Evolutionary conservation across 2,888 invertebrate species (phyloP).

Genomic region (Machimus atricapillus): DNA sequence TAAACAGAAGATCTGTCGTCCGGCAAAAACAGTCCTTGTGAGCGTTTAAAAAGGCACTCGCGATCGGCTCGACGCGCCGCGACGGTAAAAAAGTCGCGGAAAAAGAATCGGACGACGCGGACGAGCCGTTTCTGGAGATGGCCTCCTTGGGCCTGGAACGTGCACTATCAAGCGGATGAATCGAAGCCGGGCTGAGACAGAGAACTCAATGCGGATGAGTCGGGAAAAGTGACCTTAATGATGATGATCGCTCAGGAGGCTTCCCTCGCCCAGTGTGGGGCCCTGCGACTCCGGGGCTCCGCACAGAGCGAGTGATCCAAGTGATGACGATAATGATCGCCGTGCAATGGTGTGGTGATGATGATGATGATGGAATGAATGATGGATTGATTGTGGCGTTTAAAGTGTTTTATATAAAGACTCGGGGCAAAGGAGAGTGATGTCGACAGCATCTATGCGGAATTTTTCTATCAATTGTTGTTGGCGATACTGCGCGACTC

Average conservation of each 20-base stretch:
- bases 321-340: constrained; percentile 33
- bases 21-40: neutral
- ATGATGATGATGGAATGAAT: constrained; percentile 34
- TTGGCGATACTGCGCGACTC: neutral
- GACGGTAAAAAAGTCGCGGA: neutral
- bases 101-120: neutral
- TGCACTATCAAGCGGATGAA: constrained; percentile 5
- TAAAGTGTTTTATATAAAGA: constrained; percentile 30
- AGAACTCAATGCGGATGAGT: neutral
- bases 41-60: neutral
- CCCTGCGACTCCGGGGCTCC: neutral
- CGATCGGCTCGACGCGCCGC: neutral
- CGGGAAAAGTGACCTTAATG: constrained; percentile 26
- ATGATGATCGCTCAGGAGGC: constrained; percentile 1
- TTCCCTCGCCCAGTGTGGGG: neutral
- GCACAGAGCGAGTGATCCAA: neutral
- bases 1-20: neutral
- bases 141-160: neutral
- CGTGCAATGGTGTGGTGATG: constrained; percentile 23
- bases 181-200: neutral
- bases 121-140: constrained; percentile 5
- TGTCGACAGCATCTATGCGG: neutral
- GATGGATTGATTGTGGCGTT: constrained; percentile 34
- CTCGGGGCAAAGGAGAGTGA: constrained; percentile 15
- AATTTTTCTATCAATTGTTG: constrained; percentile 22